A percentile compares a stretch with the other conserved stretches of the same genome.
Conservation (phyloP, 2,113 vertebrate species). For the Raja brachyura region DNA sequence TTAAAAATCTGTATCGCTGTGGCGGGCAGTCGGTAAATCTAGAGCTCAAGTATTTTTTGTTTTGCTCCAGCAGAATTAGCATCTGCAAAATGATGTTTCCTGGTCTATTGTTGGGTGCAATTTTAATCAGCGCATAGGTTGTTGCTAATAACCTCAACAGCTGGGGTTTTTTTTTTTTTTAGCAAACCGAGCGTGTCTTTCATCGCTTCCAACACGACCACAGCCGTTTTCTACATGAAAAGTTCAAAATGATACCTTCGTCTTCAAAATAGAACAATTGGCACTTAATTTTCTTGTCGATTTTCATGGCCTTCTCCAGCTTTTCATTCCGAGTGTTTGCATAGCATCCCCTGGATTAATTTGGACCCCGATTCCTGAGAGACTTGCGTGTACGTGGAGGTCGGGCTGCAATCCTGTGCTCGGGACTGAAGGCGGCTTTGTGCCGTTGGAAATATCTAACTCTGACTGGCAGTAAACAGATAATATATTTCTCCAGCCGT, state of each 20-base stretch:
- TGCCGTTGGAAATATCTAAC: slow-evolving; percentile 6
- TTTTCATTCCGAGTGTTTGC: background rate
- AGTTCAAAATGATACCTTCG: background rate
- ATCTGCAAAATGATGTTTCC: background rate
- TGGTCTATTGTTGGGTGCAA: background rate
- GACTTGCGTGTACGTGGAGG: background rate
- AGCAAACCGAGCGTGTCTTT: background rate
- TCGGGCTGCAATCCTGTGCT: background rate
- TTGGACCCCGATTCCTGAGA: background rate
- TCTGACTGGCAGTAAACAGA: slow-evolving; percentile 4
- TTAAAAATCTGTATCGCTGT: background rate
- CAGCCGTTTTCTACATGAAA: background rate
- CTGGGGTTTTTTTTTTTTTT: background rate
- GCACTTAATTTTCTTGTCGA: background rate
- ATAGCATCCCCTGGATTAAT: background rate
- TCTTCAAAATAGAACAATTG: background rate
- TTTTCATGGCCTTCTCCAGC: background rate
- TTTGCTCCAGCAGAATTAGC: slow-evolving; percentile 1
- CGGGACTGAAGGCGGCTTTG: slow-evolving; percentile 5
- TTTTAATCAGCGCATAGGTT: slow-evolving; percentile 1
- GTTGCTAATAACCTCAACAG: background rate
- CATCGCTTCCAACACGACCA: background rate
- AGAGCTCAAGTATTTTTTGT: background rate
- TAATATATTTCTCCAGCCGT: slow-evolving; percentile 8
- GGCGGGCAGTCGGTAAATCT: background rate